Conservation (phyloP, 2,113 vertebrate species). For the Clarias gariepinus region DNA sequence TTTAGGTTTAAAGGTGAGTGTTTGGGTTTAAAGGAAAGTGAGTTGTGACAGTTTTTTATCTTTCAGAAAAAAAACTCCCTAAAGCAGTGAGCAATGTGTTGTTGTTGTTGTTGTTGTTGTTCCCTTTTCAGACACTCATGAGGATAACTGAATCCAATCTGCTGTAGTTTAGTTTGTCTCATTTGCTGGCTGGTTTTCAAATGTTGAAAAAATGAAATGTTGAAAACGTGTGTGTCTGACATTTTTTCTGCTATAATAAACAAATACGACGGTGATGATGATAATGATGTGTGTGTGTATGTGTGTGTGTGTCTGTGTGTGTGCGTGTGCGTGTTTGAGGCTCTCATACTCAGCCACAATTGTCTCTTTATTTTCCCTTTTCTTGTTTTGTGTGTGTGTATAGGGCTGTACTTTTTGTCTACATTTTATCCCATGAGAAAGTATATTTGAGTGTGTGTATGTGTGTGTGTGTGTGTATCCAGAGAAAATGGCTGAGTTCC, state of each 20-base stretch:
- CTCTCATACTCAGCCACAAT: neutral
- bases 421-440: neutral
- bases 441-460: neutral
- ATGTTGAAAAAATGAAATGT: too few relatives aligned
- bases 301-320: neutral
- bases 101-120: neutral
- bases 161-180: neutral
- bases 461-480: neutral
- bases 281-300: neutral
- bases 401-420: neutral
- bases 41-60: neutral
- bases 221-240: too few relatives aligned
- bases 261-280: neutral
- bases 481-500: neutral
- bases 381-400: slow-evolving; percentile 19
- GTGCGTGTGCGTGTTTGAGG: neutral
- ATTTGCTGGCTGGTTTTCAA: neutral
- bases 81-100: neutral
- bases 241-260: neutral
- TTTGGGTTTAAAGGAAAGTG: neutral
- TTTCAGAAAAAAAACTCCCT: neutral
- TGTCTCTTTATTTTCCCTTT: neutral
- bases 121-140: neutral
- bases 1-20: neutral
- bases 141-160: neutral